Base-by-base conservation (phyloP, 2,797 vertebrate species). In the Pseudomugil gertrudae region DNA sequence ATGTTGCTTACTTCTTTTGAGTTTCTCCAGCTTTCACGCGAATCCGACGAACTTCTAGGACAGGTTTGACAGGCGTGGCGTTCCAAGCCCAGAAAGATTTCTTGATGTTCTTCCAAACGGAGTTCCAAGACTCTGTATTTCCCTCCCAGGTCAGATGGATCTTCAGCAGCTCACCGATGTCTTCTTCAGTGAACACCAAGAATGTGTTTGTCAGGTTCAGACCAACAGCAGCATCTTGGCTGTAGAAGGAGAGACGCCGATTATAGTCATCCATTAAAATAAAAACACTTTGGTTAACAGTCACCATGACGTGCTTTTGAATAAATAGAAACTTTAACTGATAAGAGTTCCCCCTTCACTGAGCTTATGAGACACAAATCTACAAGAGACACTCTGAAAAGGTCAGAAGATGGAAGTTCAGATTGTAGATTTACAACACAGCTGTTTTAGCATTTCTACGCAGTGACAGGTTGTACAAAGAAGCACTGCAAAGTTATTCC, bases 1-100 rank as follows among this genome's bases (percentile, higher is more conserved):
- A 2, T 21, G 3, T 9, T 3, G 74, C 95, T 94, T 90, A 98
- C 98, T 96, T 98, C 66, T 88, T 93, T 40, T 99, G 98, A 0
- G 96, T 96, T 65, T 99, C 98, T 57, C 98, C 97, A 11, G 95
- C 94, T 80, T 98, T 99, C 63, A 99, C 93, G 0, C 98, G 94
- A 69, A 99, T 96, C 14, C 96, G 92, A 0, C 96, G 91, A 67
- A 99, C 84, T 29, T 94, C 88, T 35, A 99, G 87, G 2, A 96
- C 91, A 15, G 92, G 91, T 36, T 84, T 72, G 0, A 78, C 13
- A 1, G 66, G 71, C 0, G 6, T 43, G 0, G 83, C 9, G 0
- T 83, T 89, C 81, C 93, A 94, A 83, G 92, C 84, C 79, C 84
- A 93, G 17, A 93, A 73, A 0, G 79, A 91, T 55, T 72, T 93